Evolutionary conservation across 2,888 invertebrate genomes (phyloP).

Genomic region (Tipula helvola): DNA sequence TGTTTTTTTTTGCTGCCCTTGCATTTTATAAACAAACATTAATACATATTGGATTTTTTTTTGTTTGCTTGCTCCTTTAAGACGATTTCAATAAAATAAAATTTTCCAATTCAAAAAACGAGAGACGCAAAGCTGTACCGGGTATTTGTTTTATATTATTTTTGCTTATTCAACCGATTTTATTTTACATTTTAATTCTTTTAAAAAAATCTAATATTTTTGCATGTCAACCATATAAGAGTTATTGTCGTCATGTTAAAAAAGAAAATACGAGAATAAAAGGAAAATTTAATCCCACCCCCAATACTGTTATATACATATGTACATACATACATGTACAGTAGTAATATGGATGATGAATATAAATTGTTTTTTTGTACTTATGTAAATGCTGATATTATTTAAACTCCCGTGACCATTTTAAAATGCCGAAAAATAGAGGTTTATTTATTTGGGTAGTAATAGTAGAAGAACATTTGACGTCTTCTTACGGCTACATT

Average conservation of each 20-base stretch:
- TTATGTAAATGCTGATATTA: no score
- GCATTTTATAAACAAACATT: not conserved
- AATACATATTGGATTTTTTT: not conserved
- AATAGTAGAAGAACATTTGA: no score
- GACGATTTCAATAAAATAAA: not conserved
- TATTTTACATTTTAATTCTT: not conserved
- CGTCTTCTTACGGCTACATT: no score
- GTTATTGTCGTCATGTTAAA: not conserved
- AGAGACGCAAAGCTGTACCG: not conserved
- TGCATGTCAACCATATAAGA: constrained; percentile 4
- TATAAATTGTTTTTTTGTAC: not conserved
- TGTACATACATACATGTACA: not conserved
- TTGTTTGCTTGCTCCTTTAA: not conserved
- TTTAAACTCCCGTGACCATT: no score
- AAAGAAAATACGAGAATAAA: constrained; percentile 9
- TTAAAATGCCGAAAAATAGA: no score
- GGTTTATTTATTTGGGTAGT: no score
- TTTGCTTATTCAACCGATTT: constrained; percentile 11
- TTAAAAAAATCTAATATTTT: not conserved
- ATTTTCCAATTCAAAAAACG: not conserved
- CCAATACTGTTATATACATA: not conserved
- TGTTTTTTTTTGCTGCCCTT: not conserved
- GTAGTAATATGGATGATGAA: no score
- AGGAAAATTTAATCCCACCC: not conserved
- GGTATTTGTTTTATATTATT: constrained; percentile 13